These are phyloP conservation scores for Spinus olivaceus DNA, from an alignment of 2,797 vertebrate genomes.

Conservation along the genomic window DNA sequence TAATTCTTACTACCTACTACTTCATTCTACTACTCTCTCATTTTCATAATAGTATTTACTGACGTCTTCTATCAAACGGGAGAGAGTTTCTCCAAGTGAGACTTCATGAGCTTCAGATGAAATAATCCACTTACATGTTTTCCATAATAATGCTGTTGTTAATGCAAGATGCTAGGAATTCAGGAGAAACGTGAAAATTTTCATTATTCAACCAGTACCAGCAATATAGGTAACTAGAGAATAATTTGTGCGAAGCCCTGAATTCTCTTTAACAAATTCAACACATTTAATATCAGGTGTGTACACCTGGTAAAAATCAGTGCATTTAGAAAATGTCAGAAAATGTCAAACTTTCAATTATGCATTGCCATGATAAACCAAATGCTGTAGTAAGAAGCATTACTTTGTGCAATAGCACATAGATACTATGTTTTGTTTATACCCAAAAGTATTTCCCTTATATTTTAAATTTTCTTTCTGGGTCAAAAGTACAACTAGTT, in stretches of 20 bases:
- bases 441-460: not conserved
- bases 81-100: not conserved
- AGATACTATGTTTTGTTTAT: not conserved
- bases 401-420: not conserved
- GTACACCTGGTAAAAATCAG: not conserved
- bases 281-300: not conserved
- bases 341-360: not conserved
- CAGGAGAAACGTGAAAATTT: not conserved
- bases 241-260: not conserved
- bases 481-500: not conserved
- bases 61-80: fast-evolving
- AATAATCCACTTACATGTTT: not conserved
- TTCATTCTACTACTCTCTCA: not conserved
- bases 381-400: too few species aligned
- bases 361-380: too few species aligned
- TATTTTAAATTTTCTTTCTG: not conserved
- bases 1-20: not conserved
- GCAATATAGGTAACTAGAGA: not conserved
- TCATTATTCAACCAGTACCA: not conserved
- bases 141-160: not conserved
- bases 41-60: not conserved
- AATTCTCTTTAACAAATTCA: not conserved
- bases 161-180: not conserved
- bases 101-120: not conserved
- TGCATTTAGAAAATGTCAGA: not conserved